These are phyloP conservation scores for Drosophila macrospina DNA, from an alignment of 2,888 invertebrate species.

Conservation along the genomic window DNA sequence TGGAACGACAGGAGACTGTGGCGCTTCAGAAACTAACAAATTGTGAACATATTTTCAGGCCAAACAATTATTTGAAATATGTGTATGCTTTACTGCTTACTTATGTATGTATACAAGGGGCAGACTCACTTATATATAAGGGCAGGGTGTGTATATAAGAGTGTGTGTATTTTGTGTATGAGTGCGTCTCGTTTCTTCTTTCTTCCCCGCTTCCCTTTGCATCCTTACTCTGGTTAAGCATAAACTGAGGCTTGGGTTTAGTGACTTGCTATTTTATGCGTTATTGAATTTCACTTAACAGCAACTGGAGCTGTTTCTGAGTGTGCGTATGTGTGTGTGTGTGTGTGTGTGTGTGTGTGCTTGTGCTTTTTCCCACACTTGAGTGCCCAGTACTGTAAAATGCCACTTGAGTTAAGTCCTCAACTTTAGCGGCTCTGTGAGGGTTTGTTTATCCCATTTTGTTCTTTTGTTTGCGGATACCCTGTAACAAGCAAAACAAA, in stretches of 20 bases:
- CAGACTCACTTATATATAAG: slow-evolving; percentile 15
- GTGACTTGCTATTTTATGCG: slow-evolving; percentile 75
- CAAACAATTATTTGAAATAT: slow-evolving; percentile 52
- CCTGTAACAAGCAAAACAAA: slow-evolving; percentile 2
- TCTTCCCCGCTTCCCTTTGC: too few relatives aligned
- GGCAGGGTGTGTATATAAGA: background rate
- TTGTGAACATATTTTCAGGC: too few relatives aligned
- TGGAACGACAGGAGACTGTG: background rate
- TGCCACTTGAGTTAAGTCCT: slow-evolving; percentile 57
- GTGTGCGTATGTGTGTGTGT: slow-evolving; percentile 6
- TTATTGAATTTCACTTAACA: slow-evolving; percentile 81
- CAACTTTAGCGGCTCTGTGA: slow-evolving; percentile 34
- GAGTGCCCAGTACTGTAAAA: slow-evolving; percentile 52
- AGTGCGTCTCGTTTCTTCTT: slow-evolving; percentile 11
- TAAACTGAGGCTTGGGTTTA: slow-evolving; percentile 32
- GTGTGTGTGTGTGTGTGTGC: slow-evolving; percentile 13
- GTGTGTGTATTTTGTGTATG: slow-evolving; percentile 10
- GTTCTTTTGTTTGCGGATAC: slow-evolving; percentile 17
- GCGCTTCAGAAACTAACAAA: too few relatives aligned
- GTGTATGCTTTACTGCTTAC: slow-evolving; percentile 19
- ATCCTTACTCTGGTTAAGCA: slow-evolving; percentile 13
- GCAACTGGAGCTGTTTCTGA: slow-evolving; percentile 52
- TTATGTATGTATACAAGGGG: too few relatives aligned
- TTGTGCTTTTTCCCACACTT: slow-evolving; percentile 40
- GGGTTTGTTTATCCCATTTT: slow-evolving; percentile 24